These are phyloP conservation scores for Silvanus unidentatus DNA, from an alignment of 2,888 invertebrate genomes.

Conservation along the genomic window DNA sequence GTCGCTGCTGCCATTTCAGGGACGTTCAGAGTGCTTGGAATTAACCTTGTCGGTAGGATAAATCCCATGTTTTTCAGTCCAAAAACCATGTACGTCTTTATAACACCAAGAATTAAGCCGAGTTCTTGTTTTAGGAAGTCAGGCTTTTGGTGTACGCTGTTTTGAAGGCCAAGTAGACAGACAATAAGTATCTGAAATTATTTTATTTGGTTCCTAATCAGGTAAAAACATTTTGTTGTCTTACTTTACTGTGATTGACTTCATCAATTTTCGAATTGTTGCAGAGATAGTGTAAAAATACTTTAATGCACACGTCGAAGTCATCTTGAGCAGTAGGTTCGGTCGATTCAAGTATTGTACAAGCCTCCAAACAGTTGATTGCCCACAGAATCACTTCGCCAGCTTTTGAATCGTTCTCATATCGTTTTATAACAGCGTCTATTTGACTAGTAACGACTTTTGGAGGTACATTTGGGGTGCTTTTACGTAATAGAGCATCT, in stretches of 20 bases:
- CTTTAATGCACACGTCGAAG: not conserved
- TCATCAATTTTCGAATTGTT: conserved; percentile 45
- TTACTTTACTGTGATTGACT: conserved; percentile 50
- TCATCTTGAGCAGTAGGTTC: not conserved
- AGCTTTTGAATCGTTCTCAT: conserved; percentile 1
- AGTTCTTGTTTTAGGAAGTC: conserved; percentile 38
- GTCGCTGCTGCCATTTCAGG: conserved; percentile 44
- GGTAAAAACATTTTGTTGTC: not conserved
- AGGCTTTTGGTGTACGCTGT: conserved; percentile 35
- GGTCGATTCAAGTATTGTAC: conserved; percentile 17
- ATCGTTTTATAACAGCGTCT: conserved; percentile 5
- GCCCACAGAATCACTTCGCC: conserved; percentile 27
- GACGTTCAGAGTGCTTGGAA: conserved; percentile 57
- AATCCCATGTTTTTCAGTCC: conserved; percentile 46
- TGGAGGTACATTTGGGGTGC: conserved; percentile 23
- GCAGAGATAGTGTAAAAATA: conserved; percentile 14
- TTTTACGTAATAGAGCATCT: conserved; percentile 40
- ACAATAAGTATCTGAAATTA: conserved; percentile 48
- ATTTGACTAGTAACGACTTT: conserved; percentile 6
- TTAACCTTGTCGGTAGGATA: conserved; percentile 50
- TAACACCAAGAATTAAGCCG: conserved; percentile 55
- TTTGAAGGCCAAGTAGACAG: conserved; percentile 40
- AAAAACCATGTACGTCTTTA: conserved; percentile 53
- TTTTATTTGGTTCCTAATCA: not conserved
- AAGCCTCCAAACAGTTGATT: conserved; percentile 39